phyloP scores from a whole-genome alignment of 2,797 vertebrate genomes.

The Poeciliopsis infans region DNA sequence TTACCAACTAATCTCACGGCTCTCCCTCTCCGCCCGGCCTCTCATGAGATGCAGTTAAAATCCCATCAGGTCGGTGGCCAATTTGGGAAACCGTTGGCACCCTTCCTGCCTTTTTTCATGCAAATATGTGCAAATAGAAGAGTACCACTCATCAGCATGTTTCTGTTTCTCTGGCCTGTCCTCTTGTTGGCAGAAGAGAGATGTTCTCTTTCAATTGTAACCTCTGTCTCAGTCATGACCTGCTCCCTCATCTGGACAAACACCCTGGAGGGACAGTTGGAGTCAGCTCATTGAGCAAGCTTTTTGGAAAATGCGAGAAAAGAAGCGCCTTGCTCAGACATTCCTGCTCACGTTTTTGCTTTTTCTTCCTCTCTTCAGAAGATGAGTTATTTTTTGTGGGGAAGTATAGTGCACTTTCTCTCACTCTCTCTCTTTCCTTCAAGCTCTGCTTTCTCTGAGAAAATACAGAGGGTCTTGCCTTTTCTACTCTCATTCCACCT shows the following conservation, averaged over 20 bases:
- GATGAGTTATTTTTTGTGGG: constrained; percentile 52
- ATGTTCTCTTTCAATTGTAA: constrained; percentile 71
- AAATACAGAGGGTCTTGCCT: constrained; percentile 38
- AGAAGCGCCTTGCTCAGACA: constrained; percentile 36
- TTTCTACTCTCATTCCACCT: constrained; percentile 19
- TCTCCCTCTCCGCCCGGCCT: constrained; percentile 33
- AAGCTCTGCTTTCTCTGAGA: constrained; percentile 40
- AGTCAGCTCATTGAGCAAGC: constrained; percentile 56
- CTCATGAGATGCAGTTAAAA: constrained; percentile 43
- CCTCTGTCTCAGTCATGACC: constrained; percentile 72
- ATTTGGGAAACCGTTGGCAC: constrained; percentile 58
- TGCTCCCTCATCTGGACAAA: constrained; percentile 66
- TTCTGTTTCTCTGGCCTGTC: constrained; percentile 54
- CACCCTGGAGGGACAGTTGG: constrained; percentile 44
- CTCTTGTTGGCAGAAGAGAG: constrained; percentile 63
- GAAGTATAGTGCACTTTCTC: constrained; percentile 39
- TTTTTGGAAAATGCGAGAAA: constrained; percentile 35
- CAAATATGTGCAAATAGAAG: constrained; percentile 77
- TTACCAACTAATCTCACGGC: constrained; percentile 46
- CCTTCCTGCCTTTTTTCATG: constrained; percentile 71
- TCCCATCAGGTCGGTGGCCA: constrained; percentile 52
- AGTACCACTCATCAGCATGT: constrained; percentile 58
- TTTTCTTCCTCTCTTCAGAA: constrained; percentile 22
- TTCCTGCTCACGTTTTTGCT: constrained; percentile 30
- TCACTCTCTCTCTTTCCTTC: constrained; percentile 24